phyloP scores from a whole-genome alignment of 2,888 invertebrate genomes.

The Antheraea assamensis region DNA sequence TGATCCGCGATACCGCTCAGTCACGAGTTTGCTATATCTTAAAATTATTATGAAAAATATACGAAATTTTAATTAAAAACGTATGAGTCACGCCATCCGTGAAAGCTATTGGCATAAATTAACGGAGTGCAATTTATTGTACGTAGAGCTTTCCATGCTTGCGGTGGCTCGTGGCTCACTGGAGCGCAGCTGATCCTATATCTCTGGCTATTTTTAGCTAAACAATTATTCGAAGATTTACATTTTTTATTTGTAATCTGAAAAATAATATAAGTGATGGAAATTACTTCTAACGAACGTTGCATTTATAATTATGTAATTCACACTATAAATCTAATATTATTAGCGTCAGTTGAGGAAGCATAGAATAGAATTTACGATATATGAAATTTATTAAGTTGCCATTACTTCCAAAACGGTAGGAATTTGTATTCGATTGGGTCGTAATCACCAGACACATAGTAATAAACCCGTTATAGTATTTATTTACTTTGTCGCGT shows the following conservation, averaged over 20 bases:
- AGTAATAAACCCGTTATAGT: no score
- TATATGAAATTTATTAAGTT: no score
- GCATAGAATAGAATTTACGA: no score
- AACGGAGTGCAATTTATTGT: slow-evolving; percentile 9
- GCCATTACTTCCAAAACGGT: no score
- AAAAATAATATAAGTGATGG: not conserved
- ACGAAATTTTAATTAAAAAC: slow-evolving; percentile 10
- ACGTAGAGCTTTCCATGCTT: not conserved
- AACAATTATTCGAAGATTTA: not conserved
- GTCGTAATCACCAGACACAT: no score
- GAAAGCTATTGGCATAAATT: slow-evolving; percentile 10
- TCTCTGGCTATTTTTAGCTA: slow-evolving; percentile 1
- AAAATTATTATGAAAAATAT: slow-evolving; percentile 24
- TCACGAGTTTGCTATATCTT: slow-evolving; percentile 25
- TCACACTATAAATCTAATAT: no score
- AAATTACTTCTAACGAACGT: not conserved
- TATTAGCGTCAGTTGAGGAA: no score
- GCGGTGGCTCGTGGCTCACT: not conserved
- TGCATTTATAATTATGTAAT: not conserved
- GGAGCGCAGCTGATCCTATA: not conserved
- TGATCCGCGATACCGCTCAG: slow-evolving; percentile 27
- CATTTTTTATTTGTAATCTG: not conserved
- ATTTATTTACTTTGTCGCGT: no score
- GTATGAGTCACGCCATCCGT: slow-evolving; percentile 12
- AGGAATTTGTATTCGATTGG: no score